Evolutionary conservation across 2,888 invertebrate genomes (phyloP), one percentile per base, ranked within the genome.

Genomic region (Macaria liturata): DNA sequence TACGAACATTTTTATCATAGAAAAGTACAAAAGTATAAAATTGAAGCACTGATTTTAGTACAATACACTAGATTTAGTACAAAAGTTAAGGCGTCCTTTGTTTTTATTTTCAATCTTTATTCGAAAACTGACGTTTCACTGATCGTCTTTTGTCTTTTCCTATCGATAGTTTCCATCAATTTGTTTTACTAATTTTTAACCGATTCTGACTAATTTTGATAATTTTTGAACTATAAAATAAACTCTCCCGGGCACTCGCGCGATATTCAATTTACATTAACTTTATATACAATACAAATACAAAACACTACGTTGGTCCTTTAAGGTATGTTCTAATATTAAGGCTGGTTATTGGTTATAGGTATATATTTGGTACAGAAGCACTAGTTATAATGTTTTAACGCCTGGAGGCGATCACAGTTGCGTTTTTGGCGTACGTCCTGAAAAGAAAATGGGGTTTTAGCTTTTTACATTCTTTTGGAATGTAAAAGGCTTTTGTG

Each of bases 371-470:
- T 84, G 81, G 80, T 84, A 52, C 20, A 80, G 71, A 86, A 88
- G 87, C 89, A 88, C 85, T 82, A 80, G 72, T 52, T 69, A 57
- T 78, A 20, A 20, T 61, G 70, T 75, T 86, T 86, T 89, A 86
- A 89, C 86, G 89, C 89, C 89, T 61, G 61, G 53, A 62, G 88
- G 88, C 89, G 80, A 89, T 88, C 88, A 89, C 89, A 88, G 84
- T 86, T 48, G 34, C 37, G 40, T 52, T 55, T 47, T 46, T 60
- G 51, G 54, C 45, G 55, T 46, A 52, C 34, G 50, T 40, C 42
- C 55, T 56, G 55, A 49, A 60, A 55, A 30, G 52, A 9, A 37
- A 37, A 42, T 4, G 45, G 32, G 43, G 31, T n/a, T 4, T 42
- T 42, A 42, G 42, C 9, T 8, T 42, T 42, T 42, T 9, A 42